A percentile compares a stretch with the other conserved stretches of the same genome.
These are phyloP conservation scores for Galeruca laticollis DNA, from an alignment of 2,888 invertebrate species.

Conservation along the genomic window DNA sequence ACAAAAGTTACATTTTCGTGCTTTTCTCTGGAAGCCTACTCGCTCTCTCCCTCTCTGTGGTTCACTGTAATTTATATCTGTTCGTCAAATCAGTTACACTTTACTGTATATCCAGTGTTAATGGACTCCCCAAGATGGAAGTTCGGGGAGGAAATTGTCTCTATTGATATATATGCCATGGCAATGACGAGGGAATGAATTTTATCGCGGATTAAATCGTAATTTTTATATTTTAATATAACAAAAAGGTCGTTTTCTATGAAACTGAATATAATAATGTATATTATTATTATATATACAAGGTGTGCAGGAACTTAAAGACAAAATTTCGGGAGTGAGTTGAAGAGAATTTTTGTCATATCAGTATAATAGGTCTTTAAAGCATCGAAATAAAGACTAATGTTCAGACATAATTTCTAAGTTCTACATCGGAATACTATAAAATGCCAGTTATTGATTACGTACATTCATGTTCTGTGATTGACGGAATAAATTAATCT, in stretches of 20 bases:
- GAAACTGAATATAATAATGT: background rate
- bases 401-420: too few species aligned
- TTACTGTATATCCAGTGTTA: slow-evolving; percentile 36
- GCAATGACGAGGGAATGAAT: background rate
- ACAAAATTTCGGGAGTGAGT: too few species aligned
- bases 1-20: slow-evolving; percentile 46
- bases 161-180: slow-evolving; percentile 30
- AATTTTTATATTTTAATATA: slow-evolving; percentile 12
- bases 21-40: slow-evolving; percentile 31
- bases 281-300: too few species aligned
- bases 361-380: too few species aligned
- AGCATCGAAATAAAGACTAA: too few species aligned
- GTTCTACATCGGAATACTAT: too few species aligned
- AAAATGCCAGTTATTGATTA: too few species aligned
- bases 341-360: too few species aligned
- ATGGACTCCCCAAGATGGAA: slow-evolving; percentile 29
- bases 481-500: too few species aligned
- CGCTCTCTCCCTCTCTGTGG: slow-evolving; percentile 2
- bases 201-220: slow-evolving; percentile 6
- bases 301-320: too few species aligned
- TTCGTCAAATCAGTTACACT: slow-evolving; percentile 34
- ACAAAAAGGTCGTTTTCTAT: background rate
- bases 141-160: slow-evolving; percentile 30
- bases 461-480: too few species aligned
- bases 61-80: slow-evolving; percentile 30